A percentile compares a stretch with the other conserved stretches of the same genome.
Evolutionary conservation across 64 coral and sea anemone genomes (phyloP).

Genomic region (Montipora sp.): DNA sequence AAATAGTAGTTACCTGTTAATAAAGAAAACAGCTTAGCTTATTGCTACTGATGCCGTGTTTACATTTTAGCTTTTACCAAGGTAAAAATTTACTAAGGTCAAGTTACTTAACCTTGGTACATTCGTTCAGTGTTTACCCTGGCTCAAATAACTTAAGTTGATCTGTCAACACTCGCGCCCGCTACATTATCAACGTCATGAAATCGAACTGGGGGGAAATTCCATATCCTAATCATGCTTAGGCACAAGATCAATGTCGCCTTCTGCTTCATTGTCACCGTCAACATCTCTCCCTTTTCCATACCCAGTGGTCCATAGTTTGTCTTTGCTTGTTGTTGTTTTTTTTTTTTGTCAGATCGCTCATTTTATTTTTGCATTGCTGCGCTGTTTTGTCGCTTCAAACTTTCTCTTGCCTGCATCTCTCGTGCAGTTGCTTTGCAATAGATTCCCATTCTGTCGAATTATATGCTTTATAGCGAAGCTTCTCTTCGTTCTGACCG

Average conservation of each 20-base stretch:
- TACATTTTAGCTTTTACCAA: too few relatives aligned
- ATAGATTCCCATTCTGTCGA: not conserved
- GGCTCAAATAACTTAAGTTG: too few relatives aligned
- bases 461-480: not conserved
- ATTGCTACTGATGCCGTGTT: too few relatives aligned
- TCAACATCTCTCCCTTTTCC: not conserved
- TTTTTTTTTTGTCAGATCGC: not conserved
- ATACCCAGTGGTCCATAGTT: not conserved
- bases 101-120: too few relatives aligned
- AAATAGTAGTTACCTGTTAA: too few relatives aligned
- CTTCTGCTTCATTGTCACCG: not conserved
- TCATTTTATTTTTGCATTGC: not conserved
- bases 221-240: not conserved
- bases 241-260: not conserved
- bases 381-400: not conserved
- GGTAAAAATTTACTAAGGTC: too few relatives aligned
- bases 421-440: not conserved
- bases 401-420: not conserved
- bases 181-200: too few relatives aligned
- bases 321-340: not conserved
- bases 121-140: too few relatives aligned
- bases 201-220: too few relatives aligned
- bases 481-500: not conserved
- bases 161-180: too few relatives aligned
- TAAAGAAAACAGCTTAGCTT: too few relatives aligned